A percentile compares a stretch with the other conserved stretches of the same genome.
Evolutionary conservation across 2,888 invertebrate genomes (phyloP).

Genomic region (Nineta flava): DNA sequence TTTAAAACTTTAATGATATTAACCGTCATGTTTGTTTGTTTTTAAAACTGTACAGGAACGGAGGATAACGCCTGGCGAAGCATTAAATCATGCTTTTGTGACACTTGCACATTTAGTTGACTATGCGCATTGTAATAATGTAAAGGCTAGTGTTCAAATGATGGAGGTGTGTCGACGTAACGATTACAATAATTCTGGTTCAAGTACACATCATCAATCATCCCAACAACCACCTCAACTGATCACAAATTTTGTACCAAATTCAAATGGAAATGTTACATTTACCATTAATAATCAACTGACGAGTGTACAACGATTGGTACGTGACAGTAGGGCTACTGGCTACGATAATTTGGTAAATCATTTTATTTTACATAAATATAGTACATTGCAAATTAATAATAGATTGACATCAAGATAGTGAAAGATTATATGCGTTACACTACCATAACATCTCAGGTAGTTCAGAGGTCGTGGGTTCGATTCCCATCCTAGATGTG

Average conservation of each 20-base stretch:
- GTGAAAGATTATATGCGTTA: too few relatives aligned
- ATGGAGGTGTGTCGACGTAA: conserved; percentile 70
- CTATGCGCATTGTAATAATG: conserved; percentile 93
- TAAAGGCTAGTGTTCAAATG: conserved; percentile 94
- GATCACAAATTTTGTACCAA: conserved; percentile 61
- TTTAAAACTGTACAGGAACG: conserved; percentile 46
- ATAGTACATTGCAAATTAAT: too few relatives aligned
- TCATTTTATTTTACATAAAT: too few relatives aligned
- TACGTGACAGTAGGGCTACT: conserved; percentile 48
- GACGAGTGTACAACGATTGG: conserved; percentile 52
- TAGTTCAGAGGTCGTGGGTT: too few relatives aligned
- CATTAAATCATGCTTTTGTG: conserved; percentile 88
- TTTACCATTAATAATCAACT: conserved; percentile 87
- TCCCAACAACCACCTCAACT: conserved; percentile 34
- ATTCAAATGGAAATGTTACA: conserved; percentile 70
- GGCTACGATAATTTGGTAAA: conserved; percentile 62
- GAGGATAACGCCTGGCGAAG: conserved; percentile 89
- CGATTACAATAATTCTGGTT: conserved; percentile 26
- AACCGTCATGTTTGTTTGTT: conserved; percentile 7
- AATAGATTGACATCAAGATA: too few relatives aligned
- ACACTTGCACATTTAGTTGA: conserved; percentile 85
- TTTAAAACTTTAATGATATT: background rate
- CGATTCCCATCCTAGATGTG: too few relatives aligned
- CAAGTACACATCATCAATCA: conserved; percentile 33
- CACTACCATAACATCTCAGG: too few relatives aligned